Percentiles rank a stretch among this genome's conserved stretches.
phyloP scores from a whole-genome alignment of 2,888 invertebrate species.

The Drosophila pseudotakahashii region DNA sequence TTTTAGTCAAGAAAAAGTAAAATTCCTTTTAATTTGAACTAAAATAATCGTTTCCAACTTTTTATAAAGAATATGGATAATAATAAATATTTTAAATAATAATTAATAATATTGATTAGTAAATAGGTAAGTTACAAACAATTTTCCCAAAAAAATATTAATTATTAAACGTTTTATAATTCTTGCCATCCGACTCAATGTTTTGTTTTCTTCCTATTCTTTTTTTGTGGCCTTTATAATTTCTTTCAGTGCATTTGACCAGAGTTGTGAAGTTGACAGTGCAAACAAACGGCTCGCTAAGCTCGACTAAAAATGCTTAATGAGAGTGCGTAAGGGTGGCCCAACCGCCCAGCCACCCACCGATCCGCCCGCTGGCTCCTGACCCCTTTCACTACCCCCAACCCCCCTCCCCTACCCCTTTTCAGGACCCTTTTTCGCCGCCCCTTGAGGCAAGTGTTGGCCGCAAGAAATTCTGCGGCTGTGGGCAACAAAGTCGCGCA shows the following conservation, averaged over 20 bases:
- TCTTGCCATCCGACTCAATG: no score
- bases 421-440: constrained; percentile 5
- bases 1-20: no score
- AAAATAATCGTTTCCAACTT: no score
- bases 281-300: constrained; percentile 78
- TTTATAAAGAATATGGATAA: no score
- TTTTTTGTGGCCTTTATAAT: neutral
- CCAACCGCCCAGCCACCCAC: constrained; percentile 19
- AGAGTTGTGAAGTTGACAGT: constrained; percentile 49
- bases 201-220: no score
- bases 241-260: constrained; percentile 10
- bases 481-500: constrained; percentile 58
- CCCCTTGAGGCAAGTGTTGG: constrained; percentile 37
- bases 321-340: constrained; percentile 67
- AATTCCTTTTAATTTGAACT: no score
- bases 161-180: no score
- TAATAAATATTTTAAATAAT: no score
- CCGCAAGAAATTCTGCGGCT: constrained; percentile 74
- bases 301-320: constrained; percentile 77
- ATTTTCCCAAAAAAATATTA: no score
- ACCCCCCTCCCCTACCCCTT: neutral
- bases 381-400: neutral
- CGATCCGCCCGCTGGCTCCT: neutral
- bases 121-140: no score
- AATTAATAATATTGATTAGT: no score